Percentiles rank a stretch among this genome's conserved stretches.
These are phyloP conservation scores for Neoarius graeffei DNA, from an alignment of 2,113 vertebrate species.

Conservation along the genomic window DNA sequence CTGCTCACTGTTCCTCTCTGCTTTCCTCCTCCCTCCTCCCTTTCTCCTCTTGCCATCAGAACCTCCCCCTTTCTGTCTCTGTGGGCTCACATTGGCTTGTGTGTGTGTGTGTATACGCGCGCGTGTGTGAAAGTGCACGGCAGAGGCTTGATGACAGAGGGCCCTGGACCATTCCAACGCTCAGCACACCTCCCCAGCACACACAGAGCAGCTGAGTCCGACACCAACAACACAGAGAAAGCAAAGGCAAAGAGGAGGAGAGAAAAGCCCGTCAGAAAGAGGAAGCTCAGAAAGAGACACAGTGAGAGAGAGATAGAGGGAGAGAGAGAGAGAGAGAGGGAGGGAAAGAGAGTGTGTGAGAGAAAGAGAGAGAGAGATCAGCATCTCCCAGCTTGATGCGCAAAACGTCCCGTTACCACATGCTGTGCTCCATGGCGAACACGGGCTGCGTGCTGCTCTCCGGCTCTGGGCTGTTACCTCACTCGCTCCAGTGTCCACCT, in stretches of 20 bases:
- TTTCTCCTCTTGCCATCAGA: slow-evolving; percentile 50
- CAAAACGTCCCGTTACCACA: slow-evolving; percentile 80
- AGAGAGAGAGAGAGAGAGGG: slow-evolving; percentile 16
- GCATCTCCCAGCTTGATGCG: slow-evolving; percentile 66
- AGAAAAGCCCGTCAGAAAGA: neutral
- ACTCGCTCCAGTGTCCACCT: slow-evolving; percentile 88
- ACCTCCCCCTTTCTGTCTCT: slow-evolving; percentile 51
- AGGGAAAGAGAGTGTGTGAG: neutral
- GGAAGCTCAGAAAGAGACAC: slow-evolving; percentile 23
- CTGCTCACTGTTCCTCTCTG: slow-evolving; percentile 59
- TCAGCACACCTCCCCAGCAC: slow-evolving; percentile 50
- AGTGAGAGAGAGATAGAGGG: slow-evolving; percentile 24
- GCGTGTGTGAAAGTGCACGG: slow-evolving; percentile 50
- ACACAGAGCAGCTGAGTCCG: slow-evolving; percentile 32
- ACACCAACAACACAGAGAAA: slow-evolving; percentile 25
- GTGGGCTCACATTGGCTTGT: slow-evolving; percentile 56
- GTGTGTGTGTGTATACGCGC: slow-evolving; percentile 36
- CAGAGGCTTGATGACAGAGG: slow-evolving; percentile 58
- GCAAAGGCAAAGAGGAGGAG: slow-evolving; percentile 1
- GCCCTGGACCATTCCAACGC: slow-evolving; percentile 56
- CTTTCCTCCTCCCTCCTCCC: slow-evolving; percentile 64
- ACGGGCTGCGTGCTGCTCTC: slow-evolving; percentile 94
- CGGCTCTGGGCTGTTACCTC: slow-evolving; percentile 90
- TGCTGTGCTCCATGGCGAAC: slow-evolving; percentile 97
- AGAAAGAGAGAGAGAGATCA: slow-evolving; percentile 31